A percentile compares a stretch with the other conserved stretches of the same genome.
These are phyloP conservation scores for Glyptemys insculpta DNA, from an alignment of 2,797 vertebrate species.

Conservation along the genomic window DNA sequence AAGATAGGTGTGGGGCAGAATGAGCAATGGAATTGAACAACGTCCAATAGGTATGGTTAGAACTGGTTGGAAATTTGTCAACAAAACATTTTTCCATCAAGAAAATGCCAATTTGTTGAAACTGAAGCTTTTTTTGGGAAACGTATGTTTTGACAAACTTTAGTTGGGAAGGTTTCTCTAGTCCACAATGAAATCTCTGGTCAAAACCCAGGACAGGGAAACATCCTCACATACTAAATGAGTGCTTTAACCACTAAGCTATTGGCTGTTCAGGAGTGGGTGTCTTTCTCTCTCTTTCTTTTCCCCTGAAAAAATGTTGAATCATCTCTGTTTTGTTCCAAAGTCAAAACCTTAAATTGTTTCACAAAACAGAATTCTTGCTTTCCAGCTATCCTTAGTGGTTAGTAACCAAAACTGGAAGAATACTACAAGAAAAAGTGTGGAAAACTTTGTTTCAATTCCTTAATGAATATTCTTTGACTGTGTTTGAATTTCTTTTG, in stretches of 20 bases:
- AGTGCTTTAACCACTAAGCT: neutral
- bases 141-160: neutral
- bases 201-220: neutral
- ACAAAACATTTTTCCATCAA: neutral
- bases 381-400: neutral
- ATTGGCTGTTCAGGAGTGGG: neutral
- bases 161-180: neutral
- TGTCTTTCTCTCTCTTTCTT: neutral
- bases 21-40: neutral
- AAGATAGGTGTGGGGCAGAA: neutral
- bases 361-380: neutral
- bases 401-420: neutral
- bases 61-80: neutral
- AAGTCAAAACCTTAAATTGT: neutral
- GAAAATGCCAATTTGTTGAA: neutral
- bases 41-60: neutral
- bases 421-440: neutral
- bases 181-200: too few species aligned
- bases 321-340: neutral
- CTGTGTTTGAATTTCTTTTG: neutral
- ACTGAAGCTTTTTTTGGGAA: neutral
- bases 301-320: neutral
- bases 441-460: neutral
- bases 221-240: neutral
- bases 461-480: neutral